Evolutionary conservation across 2,888 invertebrate species (phyloP), one percentile per base, ranked within the genome.

Genomic region (Stegana nigrithorax): DNA sequence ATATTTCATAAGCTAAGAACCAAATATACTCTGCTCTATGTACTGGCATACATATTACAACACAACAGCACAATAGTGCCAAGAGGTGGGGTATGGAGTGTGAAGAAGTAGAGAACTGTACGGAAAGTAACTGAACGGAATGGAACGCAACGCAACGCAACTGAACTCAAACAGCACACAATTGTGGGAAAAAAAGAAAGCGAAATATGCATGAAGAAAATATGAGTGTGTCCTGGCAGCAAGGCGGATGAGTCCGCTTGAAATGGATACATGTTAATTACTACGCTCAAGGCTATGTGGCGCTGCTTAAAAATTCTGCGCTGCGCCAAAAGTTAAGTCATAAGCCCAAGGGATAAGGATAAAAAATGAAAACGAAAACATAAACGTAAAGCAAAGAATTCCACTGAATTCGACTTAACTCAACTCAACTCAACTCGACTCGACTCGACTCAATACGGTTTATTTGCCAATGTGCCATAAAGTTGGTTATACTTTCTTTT

Each of bases 251-350:
- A 57, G 26, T 39, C 42, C 42, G 75, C 69, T 57, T 72, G 74
- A 69, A 81, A 81, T 73, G 80, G 78, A 80, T 82, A 75, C 82
- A 81, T 81, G 79, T 81, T 81, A 81, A 81, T 81, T 81, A 78
- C 82, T 78, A 69, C 61, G 81, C 81, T 73, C 80, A 80, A 80
- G 81, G 82, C 82, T 78, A 75, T 73, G 66, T 71, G 66, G 3
- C 21, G n/a, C n/a, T 25, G n/a, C 50, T 32, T 59, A 58, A 44
- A 45, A 36, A 55, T 55, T 10, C 17, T 23, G 47, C 25, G 10
- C 39, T 55, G 21, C 21, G 17, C 32, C 7, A 21, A 55, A 32
- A 32, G 36, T 36, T n/a, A 55, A 55, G 21, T 55, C 21, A 32
- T 10, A 51, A 14, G 27, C 51, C 51, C 51, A 7, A 55, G 53